Evolutionary conservation across 35 echinoderm and acorn worm species (phyloP).

Genomic region (Lytechinus variegatus): DNA sequence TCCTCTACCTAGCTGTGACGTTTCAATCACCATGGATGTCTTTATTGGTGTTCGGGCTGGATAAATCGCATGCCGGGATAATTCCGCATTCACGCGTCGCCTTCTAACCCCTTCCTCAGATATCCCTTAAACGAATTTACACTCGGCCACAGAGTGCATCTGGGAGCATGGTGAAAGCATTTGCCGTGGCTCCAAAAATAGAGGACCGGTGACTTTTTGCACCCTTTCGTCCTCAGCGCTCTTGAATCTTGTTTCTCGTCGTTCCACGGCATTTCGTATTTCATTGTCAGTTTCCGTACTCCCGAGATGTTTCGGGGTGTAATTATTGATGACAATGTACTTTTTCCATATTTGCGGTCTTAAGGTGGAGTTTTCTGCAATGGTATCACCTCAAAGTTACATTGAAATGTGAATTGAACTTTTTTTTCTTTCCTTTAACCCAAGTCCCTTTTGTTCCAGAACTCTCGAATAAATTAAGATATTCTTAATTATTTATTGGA

Average conservation of each 20-base stretch:
- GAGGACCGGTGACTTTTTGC: not conserved
- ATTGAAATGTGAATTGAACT: too few species aligned
- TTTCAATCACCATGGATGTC: not conserved
- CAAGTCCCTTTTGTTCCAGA: too few species aligned
- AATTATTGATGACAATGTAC: not conserved
- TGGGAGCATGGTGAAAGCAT: not conserved
- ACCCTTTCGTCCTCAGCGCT: not conserved
- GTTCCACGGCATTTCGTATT: too few species aligned
- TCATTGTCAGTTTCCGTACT: too few species aligned
- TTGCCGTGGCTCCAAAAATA: not conserved
- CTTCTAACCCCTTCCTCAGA: not conserved
- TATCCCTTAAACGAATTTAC: not conserved
- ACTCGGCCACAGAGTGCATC: not conserved
- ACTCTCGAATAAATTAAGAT: too few species aligned
- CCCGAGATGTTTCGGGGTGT: not conserved
- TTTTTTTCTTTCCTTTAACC: too few species aligned
- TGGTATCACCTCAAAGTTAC: too few species aligned
- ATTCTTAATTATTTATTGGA: too few species aligned
- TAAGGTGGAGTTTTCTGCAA: too few species aligned
- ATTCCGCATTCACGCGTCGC: not conserved
- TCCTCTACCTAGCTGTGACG: not conserved
- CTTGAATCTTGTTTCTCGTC: too few species aligned
- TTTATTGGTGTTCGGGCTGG: constrained; percentile 10
- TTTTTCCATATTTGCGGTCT: not conserved
- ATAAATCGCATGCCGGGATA: not conserved